A percentile compares a stretch with the other conserved stretches of the same genome.
Evolutionary conservation across 2,888 invertebrate species (phyloP).

Genomic region (Himalopsyche tibetana): DNA sequence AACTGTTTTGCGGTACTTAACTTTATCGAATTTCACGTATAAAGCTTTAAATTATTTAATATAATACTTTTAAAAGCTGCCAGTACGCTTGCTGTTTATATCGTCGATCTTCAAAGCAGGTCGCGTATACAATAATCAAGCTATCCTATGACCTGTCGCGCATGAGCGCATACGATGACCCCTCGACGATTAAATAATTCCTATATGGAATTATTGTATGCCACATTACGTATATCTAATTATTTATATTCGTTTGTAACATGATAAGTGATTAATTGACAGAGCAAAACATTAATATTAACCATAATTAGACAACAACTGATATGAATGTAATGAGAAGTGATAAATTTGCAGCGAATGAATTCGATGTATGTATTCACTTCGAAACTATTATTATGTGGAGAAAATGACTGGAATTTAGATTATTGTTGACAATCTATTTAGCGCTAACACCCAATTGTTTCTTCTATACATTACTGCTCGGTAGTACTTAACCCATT

Average conservation of each 20-base stretch:
- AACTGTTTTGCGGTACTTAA: too few species aligned
- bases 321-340: not conserved
- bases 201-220: not conserved
- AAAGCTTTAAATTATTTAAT: too few species aligned
- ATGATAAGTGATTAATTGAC: constrained; percentile 20
- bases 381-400: too few species aligned
- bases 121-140: not conserved
- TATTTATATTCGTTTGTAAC: not conserved
- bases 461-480: too few species aligned
- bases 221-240: not conserved
- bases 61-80: too few species aligned
- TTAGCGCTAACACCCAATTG: too few species aligned
- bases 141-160: not conserved
- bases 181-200: not conserved
- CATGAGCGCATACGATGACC: not conserved
- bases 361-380: too few species aligned
- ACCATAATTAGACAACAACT: not conserved
- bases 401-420: too few species aligned
- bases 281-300: constrained; percentile 19
- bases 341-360: not conserved
- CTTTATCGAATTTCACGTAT: too few species aligned
- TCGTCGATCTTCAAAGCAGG: not conserved
- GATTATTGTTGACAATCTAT: too few species aligned
- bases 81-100: too few species aligned
- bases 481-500: too few species aligned